These are phyloP conservation scores for Prunella strophiata DNA, from an alignment of 2,797 vertebrate genomes.

Conservation along the genomic window DNA sequence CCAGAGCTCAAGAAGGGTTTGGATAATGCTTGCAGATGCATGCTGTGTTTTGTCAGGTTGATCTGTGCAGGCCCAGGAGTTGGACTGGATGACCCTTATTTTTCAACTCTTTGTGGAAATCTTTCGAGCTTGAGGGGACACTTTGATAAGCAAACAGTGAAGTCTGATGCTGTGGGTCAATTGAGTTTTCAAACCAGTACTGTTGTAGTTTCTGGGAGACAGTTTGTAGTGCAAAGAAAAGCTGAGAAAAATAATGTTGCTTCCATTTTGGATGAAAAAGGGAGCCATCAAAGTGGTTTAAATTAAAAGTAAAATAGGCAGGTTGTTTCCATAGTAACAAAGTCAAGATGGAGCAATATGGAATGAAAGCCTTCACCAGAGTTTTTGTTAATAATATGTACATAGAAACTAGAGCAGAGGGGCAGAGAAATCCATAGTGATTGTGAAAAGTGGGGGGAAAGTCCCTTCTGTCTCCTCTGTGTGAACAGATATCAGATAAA, in stretches of 20 bases:
- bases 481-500: neutral
- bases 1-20: neutral
- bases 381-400: neutral
- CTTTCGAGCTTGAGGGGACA: neutral
- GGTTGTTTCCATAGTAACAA: neutral
- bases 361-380: neutral
- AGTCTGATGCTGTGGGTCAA: accelerated
- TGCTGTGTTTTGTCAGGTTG: neutral
- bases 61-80: neutral
- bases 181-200: neutral
- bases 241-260: neutral
- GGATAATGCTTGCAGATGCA: neutral
- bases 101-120: neutral
- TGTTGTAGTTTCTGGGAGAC: neutral
- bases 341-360: neutral
- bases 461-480: neutral
- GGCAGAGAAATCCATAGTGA: neutral
- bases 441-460: neutral
- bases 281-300: neutral
- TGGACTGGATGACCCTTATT: neutral
- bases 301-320: neutral
- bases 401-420: neutral
- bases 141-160: neutral
- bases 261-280: neutral
- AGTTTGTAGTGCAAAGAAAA: neutral